Evolutionary conservation across 2,888 invertebrate genomes (phyloP), one percentile per base, ranked within the genome.

Genomic region (Plemyria rubiginata): DNA sequence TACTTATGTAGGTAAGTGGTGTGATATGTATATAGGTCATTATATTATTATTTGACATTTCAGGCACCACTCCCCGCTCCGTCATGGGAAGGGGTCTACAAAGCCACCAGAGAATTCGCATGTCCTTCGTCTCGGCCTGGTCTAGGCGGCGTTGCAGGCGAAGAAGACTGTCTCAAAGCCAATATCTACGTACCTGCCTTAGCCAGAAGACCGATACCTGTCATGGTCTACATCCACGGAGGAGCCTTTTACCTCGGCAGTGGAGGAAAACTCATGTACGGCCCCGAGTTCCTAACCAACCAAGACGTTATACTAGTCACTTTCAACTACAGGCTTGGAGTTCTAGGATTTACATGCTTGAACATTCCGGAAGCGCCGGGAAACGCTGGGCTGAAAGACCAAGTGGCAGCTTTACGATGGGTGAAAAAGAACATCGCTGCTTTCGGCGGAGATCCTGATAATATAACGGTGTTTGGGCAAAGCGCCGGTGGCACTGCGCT

Each of bases 211-310:
- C 84, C 82, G 5, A 62, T 88, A 1, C 84, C 92, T 16, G 92
- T 91, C 0, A 91, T 92, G 91, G 87, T 92, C 0, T 92, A 70
- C 53, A 82, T 92, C 28, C 91, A 92, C 36, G 92, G 92, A 36
- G 92, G 92, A 57, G 90, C 88, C 12, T 92, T 91, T 63, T 49
- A 82, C 0, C 57, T 88, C 0, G 91, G 92, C 1, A 88, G 83
- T 69, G 92, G 90, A 7, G 87, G 90, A 9, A 89, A 89, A 70
- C 50, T 87, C 1, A 0, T 91, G 0, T 88, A 87, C 45, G 88
- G 79, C 2, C 89, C 91, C 29, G 86, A 89, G 54, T 92, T 87
- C 67, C 70, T 92, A 54, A 80, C 90, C 11, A 80, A 81, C 67
- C 82, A 87, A 46, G 83, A 86, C 13, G 86, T 92, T 0, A 87